These are phyloP conservation scores for Clarias batrachus DNA, from an alignment of 2,113 vertebrate genomes.

Conservation along the genomic window DNA sequence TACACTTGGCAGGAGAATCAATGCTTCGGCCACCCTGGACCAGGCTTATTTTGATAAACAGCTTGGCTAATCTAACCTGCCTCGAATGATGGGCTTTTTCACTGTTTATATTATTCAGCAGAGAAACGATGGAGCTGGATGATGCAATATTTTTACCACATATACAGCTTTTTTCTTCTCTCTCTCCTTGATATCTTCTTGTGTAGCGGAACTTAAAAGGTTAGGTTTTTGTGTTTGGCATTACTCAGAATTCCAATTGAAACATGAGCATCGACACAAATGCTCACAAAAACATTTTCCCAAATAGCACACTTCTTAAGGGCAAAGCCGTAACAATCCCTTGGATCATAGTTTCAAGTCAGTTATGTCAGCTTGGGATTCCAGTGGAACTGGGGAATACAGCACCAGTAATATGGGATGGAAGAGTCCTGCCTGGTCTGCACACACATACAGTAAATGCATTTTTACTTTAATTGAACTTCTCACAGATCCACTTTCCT, in stretches of 20 bases:
- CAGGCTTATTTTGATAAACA: constrained; percentile 84
- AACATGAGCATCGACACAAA: background rate
- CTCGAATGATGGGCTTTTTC: constrained; percentile 71
- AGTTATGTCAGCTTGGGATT: background rate
- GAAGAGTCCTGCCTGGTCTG: constrained; percentile 26
- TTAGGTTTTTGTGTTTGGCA: constrained; percentile 12
- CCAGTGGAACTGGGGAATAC: constrained; percentile 24
- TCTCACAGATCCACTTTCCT: constrained; percentile 58
- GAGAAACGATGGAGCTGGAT: background rate
- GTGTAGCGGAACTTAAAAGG: constrained; percentile 10
- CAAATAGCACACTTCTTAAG: background rate
- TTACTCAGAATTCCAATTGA: constrained; percentile 4
- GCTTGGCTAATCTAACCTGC: constrained; percentile 79
- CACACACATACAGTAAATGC: constrained; percentile 41
- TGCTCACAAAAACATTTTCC: background rate
- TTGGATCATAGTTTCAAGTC: background rate
- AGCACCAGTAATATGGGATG: constrained; percentile 22
- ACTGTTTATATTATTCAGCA: constrained; percentile 66
- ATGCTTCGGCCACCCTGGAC: constrained; percentile 81
- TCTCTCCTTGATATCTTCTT: background rate
- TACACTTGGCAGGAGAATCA: constrained; percentile 90
- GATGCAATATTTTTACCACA: background rate
- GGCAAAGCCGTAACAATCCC: background rate
- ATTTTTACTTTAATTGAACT: constrained; percentile 52
- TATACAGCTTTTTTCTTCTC: background rate